These are phyloP conservation scores for Creontiades dilutus DNA, from an alignment of 2,888 invertebrate species.

Conservation along the genomic window DNA sequence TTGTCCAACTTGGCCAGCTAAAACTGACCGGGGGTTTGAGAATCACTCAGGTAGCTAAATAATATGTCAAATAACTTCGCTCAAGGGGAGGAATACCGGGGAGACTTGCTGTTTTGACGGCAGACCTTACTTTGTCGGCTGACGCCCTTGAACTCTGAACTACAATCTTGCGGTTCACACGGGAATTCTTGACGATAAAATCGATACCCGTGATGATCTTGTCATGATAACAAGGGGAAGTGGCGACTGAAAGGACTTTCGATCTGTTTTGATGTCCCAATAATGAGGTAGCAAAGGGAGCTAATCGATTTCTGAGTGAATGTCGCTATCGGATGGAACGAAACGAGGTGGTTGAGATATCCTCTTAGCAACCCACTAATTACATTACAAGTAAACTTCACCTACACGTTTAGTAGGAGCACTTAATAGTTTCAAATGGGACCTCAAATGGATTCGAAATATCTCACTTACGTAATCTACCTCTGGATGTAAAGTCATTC, in stretches of 20 bases:
- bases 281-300: not conserved
- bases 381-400: no score
- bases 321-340: not conserved
- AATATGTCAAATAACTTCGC: not conserved
- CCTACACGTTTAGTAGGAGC: no score
- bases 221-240: not conserved
- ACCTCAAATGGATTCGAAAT: no score
- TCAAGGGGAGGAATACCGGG: not conserved
- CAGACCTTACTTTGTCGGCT: not conserved
- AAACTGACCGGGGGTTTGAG: no score
- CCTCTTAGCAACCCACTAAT: not conserved
- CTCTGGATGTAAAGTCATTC: no score
- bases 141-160: not conserved
- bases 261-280: constrained; percentile 35
- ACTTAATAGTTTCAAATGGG: no score
- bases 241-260: not conserved
- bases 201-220: not conserved
- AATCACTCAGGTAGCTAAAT: no score
- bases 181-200: not conserved
- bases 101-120: not conserved
- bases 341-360: not conserved
- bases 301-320: constrained; percentile 22
- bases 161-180: not conserved
- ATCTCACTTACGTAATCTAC: no score
- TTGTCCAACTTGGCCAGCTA: no score